Base-by-base conservation (phyloP, 2,797 vertebrate genomes). In the Helarctos malayanus region DNA sequence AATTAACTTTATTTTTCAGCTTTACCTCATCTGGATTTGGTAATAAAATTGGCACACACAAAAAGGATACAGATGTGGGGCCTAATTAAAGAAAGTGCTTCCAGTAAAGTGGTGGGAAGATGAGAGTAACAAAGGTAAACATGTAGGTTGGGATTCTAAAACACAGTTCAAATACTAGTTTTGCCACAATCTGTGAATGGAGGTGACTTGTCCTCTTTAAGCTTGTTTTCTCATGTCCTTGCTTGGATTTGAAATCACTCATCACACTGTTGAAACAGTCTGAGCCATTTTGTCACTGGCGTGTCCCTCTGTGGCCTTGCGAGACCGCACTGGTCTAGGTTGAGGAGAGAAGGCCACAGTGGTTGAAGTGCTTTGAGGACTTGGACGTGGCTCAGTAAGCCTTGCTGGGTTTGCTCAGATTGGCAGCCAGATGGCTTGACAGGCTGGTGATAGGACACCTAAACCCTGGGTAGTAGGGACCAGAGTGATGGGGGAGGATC, bases 1-100 rank as follows among this genome's bases (percentile, higher is more conserved):
- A 84, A 63, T 52, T 47, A 63, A 89, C 78, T 97, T 98, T 97
- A 97, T 92, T 97, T 90, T 84, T 69, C 57, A 90, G 61, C 32
- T 75, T 47, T 61, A 71, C 16, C 19, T 87, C 82, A 79, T 3
- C 1, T 0, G 32, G n/a, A 81, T 13, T 14, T 88, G 35, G 18
- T 89, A 63, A 89, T 61, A 81, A 57, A 52, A 68, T 3, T 78
- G 86, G 79, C 75, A 81, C 56, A 68, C 56, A 68, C 10, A 56
- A 25, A 94, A 69, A 92, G 68, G 54, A 29, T 35, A 68, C 19
- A 57, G 83, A 81, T n/a, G 59, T 0, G 27, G 21, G 71, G 23
- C 35, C 76, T 52, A 65, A 25, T 73, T 35, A 41, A 21, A 79
- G 54, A 68, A 80, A 54, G 86, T n/a, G 35, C 59, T 90, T 59